phyloP scores from a whole-genome alignment of 2,888 invertebrate genomes.

The Chaetogeoica ovagalla region DNA sequence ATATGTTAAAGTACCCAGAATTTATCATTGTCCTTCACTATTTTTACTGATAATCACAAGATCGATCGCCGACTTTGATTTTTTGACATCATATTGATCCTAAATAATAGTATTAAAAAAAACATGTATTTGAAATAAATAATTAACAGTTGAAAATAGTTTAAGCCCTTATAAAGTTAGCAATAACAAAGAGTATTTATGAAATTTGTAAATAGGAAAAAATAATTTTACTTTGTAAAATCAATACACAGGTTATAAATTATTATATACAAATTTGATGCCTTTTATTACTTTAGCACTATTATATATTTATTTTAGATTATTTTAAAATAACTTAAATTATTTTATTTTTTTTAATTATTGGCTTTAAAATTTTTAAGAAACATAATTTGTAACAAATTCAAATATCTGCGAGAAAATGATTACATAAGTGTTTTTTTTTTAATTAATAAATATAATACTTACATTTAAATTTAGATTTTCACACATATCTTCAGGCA shows the following conservation, averaged over 20 bases:
- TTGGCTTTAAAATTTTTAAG: no score
- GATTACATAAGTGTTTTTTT: neutral
- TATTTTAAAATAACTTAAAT: no score
- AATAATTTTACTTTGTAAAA: no score
- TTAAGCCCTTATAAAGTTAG: neutral
- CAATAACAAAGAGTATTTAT: no score
- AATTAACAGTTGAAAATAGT: neutral
- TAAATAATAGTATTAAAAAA: neutral
- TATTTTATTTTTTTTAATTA: no score
- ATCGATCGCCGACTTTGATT: conserved; percentile 28
- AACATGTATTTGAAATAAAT: no score
- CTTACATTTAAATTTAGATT: conserved; percentile 19
- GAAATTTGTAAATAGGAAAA: no score
- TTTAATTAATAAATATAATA: neutral
- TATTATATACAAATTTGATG: no score
- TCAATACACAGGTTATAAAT: no score
- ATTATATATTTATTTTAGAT: no score
- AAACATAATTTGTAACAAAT: neutral
- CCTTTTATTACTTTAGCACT: no score
- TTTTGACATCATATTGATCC: conserved; percentile 22
- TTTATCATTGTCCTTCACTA: neutral
- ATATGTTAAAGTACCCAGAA: neutral
- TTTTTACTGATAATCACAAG: neutral
- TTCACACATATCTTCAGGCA: conserved; percentile 38
- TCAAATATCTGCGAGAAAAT: neutral